These are phyloP conservation scores for Pteria penguin DNA, from an alignment of 2,888 invertebrate genomes.

Conservation along the genomic window DNA sequence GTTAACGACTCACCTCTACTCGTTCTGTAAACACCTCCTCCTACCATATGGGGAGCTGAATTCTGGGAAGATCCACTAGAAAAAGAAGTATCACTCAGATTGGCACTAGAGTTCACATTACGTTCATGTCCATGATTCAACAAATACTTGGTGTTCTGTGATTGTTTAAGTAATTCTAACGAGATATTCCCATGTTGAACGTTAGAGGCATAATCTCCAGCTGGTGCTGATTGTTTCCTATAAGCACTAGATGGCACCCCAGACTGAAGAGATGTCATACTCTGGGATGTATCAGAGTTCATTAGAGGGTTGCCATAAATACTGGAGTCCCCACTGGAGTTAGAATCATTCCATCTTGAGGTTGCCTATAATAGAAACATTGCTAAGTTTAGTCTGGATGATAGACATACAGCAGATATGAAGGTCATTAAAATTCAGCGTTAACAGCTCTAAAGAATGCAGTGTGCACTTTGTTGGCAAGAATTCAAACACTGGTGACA, in stretches of 20 bases:
- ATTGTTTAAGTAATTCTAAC: conserved; percentile 73
- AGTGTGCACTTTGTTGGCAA: too few species aligned
- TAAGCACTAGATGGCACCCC: conserved; percentile 22
- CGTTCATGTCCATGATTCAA: conserved; percentile 65
- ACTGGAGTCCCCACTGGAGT: conserved; percentile 38
- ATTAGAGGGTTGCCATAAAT: conserved; percentile 21
- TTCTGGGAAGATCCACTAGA: conserved; percentile 64
- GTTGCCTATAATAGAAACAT: not conserved
- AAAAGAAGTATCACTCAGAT: conserved; percentile 69
- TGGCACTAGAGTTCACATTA: conserved; percentile 60
- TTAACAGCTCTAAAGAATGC: too few species aligned
- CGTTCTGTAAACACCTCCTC: not conserved
- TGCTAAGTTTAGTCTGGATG: too few species aligned
- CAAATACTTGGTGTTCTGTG: conserved; percentile 74
- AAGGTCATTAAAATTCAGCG: too few species aligned
- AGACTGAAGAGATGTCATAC: conserved; percentile 33
- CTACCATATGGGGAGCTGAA: conserved; percentile 26
- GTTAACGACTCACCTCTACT: conserved; percentile 11
- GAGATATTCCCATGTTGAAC: conserved; percentile 72
- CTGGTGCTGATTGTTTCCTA: conserved; percentile 26
- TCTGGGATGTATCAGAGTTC: conserved; percentile 33
- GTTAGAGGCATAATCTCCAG: conserved; percentile 46
- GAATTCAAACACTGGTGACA: too few species aligned
- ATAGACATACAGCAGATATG: too few species aligned
- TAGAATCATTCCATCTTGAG: conserved; percentile 12